Conservation (phyloP, 2,797 vertebrate species). For the Hypotaenidia okinawae region DNA sequence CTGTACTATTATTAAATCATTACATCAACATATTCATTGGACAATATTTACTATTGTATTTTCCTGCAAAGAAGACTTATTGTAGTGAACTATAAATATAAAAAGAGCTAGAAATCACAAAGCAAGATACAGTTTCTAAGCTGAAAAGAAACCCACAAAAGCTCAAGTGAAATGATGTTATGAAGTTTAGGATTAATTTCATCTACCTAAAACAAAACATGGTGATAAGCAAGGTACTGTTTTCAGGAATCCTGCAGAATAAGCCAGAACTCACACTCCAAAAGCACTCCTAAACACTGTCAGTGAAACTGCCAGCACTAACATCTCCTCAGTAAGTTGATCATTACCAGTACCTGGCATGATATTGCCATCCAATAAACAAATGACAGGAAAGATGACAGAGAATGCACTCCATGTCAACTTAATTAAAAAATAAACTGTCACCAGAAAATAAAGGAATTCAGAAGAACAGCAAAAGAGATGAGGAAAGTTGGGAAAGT, state of each 20-base stretch:
- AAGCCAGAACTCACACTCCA: not conserved
- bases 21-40: not conserved
- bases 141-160: not conserved
- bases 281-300: not conserved
- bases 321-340: not conserved
- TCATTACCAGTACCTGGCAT: not conserved
- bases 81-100: not conserved
- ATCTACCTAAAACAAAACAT: not conserved
- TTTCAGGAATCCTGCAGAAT: not conserved
- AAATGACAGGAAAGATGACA: not conserved
- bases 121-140: not conserved
- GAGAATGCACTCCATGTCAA: not conserved
- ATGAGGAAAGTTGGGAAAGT: not conserved
- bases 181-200: not conserved
- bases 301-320: not conserved
- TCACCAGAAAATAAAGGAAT: not conserved
- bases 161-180: not conserved
- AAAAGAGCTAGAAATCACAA: not conserved
- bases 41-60: not conserved
- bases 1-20: not conserved
- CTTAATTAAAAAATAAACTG: not conserved
- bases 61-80: not conserved
- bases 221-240: not conserved
- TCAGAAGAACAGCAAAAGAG: not conserved
- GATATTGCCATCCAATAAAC: not conserved